Percentiles rank a stretch among this genome's conserved stretches.
These are phyloP conservation scores for Drosophila persimilis DNA, from an alignment of 1,140 invertebrate species.

Conservation along the genomic window DNA sequence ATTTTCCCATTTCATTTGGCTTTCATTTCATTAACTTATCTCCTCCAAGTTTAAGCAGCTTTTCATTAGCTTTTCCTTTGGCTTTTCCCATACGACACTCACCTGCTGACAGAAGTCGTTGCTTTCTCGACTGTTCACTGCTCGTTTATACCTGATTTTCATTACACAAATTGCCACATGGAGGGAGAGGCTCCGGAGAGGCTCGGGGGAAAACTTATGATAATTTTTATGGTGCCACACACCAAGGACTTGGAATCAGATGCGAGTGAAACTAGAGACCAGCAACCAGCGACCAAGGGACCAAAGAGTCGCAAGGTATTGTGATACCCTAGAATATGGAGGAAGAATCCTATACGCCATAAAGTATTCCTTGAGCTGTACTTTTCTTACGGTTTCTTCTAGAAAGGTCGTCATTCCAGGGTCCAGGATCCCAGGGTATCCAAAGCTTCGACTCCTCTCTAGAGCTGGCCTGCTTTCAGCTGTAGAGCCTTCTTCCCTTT, in stretches of 20 bases:
- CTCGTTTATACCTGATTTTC: slow-evolving; percentile 33
- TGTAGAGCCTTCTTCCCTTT: no score
- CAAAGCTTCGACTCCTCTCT: no score
- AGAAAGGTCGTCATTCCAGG: no score
- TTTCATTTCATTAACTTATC: slow-evolving; percentile 11
- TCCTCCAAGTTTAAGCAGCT: not conserved
- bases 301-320: not conserved
- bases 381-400: no score
- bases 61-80: slow-evolving; percentile 32
- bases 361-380: no score
- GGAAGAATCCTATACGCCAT: no score
- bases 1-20: no score
- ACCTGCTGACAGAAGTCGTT: slow-evolving; percentile 23
- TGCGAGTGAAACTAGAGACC: slow-evolving; percentile 20
- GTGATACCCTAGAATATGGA: no score
- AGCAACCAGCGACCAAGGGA: slow-evolving; percentile 10
- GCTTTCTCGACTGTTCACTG: not conserved
- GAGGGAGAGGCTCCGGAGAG: not conserved
- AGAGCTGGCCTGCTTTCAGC: no score
- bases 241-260: slow-evolving; percentile 30
- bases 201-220: slow-evolving; percentile 47
- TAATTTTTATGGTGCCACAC: slow-evolving; percentile 52
- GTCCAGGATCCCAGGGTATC: no score
- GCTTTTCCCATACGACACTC: slow-evolving; percentile 18
- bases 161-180: slow-evolving; percentile 58